These are phyloP conservation scores for Colinus virginianus DNA, from an alignment of 2,113 vertebrate genomes.

Conservation along the genomic window DNA sequence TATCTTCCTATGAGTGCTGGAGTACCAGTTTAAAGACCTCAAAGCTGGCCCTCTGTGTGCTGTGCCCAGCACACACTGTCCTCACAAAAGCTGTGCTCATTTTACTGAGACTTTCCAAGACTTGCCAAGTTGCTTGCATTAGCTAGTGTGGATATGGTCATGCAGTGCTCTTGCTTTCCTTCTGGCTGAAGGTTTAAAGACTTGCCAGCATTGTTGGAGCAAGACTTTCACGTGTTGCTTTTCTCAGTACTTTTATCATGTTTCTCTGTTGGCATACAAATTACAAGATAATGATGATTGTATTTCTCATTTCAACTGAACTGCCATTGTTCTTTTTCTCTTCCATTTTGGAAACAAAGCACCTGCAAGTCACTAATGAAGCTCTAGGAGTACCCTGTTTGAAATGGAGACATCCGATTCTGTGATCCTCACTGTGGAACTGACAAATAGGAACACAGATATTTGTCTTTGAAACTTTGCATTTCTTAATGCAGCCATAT, in stretches of 20 bases:
- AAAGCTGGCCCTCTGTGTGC: neutral
- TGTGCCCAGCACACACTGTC: accelerated
- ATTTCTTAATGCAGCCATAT: neutral
- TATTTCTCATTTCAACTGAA: neutral
- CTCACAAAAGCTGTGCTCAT: neutral
- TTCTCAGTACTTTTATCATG: neutral
- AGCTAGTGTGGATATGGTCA: neutral
- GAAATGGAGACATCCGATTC: neutral
- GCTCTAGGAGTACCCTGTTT: neutral
- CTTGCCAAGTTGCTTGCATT: constrained; percentile 47
- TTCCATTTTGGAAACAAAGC: neutral
- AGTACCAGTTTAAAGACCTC: neutral
- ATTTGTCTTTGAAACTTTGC: neutral
- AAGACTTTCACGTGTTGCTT: neutral
- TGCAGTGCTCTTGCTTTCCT: constrained; percentile 22
- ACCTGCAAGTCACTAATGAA: constrained; percentile 20
- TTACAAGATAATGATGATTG: neutral
- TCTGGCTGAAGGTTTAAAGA: neutral
- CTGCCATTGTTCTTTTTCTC: neutral
- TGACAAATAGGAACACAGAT: neutral
- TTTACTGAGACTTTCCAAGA: neutral
- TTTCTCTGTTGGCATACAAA: neutral
- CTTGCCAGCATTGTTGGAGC: neutral
- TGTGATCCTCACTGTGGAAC: neutral
- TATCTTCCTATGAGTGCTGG: neutral